Conservation (phyloP, 2,113 vertebrate genomes). For the Hippopotamus amphibius region DNA sequence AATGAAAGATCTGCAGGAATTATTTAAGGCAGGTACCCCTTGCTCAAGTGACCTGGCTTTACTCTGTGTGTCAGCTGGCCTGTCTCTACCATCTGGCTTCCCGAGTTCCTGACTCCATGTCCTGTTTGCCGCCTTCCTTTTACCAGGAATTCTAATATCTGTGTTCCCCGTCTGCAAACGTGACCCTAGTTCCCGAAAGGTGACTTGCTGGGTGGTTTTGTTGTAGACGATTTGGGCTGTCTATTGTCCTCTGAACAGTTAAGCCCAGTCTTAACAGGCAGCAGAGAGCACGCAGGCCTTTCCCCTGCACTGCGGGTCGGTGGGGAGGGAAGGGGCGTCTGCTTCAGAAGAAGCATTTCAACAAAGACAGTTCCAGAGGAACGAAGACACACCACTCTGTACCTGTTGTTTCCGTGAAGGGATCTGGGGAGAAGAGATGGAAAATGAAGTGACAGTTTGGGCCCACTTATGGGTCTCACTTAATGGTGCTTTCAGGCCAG, state of each 20-base stretch:
- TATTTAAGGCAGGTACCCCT: accelerated
- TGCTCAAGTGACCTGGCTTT: accelerated
- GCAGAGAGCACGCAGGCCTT: neutral
- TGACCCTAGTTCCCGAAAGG: neutral
- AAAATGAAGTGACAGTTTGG: neutral
- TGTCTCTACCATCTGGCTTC: neutral
- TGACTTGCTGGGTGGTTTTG: neutral
- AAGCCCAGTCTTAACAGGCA: neutral
- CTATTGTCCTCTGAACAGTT: neutral
- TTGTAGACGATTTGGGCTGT: neutral
- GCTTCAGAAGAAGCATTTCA: neutral
- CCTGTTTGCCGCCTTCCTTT: neutral
- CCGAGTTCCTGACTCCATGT: neutral
- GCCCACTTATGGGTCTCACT: neutral
- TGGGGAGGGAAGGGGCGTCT: neutral
- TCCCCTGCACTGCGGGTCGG: accelerated
- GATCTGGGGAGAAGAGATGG: neutral
- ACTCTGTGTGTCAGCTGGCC: accelerated
- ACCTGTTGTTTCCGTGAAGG: neutral
- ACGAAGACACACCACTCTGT: accelerated
- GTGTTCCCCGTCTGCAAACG: neutral
- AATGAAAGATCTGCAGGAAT: neutral
- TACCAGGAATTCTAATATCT: neutral
- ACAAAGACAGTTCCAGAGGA: neutral
- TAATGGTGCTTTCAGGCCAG: neutral